Evolutionary conservation across 2,113 vertebrate genomes (phyloP), one percentile per base, ranked within the genome.

Genomic region (Amia ocellicauda): DNA sequence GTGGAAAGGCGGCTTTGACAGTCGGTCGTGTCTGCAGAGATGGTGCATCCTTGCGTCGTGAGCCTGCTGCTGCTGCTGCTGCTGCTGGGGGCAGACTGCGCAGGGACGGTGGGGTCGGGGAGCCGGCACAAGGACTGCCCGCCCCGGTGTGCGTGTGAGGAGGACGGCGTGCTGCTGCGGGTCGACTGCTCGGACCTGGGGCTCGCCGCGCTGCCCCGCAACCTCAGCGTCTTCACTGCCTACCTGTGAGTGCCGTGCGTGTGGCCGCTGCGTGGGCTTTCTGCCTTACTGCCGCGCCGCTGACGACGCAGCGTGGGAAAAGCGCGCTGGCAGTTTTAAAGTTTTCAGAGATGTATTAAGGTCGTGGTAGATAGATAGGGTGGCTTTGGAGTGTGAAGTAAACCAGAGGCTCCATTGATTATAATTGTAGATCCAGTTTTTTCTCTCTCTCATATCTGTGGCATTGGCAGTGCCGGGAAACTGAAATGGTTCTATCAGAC

Each of bases 121-220:
- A 42, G 42, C 49, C 52, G 31, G 3, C 53, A 42, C 42, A 66
- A 81, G 22, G 84, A 80, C 23, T 91, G 91, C 70, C 89, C 89
- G 2, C 63, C 63, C 0, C 82, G 66, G 50, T 91, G 91, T 74
- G 85, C 81, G 53, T 91, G 91, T 68, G 89, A 91, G 58, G 78
- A 69, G 47, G 91, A 91, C 52, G 89, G 87, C 27, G 73, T 75
- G 83, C 69, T 90, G 24, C 67, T 88, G 64, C 67, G 87, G 3
- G 87, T 86, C 57, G 91, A 91, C 81, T 92, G 91, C 84, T 86
- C 91, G 11, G 89, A 92, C 80, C 74, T 78, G 69, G 90, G 87
- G 41, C 87, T 92, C 66, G 74, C 78, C 2, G 80, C 73, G 36
- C 73, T 91, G 66, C 91, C 91, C 42, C 66, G 79, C 69, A 86